Base-by-base conservation (phyloP, 2,888 invertebrate species). In the Hipparchia sbordonii region DNA sequence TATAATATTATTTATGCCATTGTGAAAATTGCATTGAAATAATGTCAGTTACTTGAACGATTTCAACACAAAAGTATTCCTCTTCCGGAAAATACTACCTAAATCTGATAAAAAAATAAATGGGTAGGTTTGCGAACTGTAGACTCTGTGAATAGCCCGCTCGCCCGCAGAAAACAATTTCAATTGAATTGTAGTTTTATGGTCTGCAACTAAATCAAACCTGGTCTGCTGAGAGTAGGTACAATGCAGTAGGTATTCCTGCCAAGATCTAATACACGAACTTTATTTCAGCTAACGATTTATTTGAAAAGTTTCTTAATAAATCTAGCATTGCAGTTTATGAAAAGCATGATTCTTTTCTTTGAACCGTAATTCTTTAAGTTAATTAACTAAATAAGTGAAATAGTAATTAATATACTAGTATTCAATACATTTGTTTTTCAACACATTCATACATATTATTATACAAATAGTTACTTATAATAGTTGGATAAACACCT, bases 161-260 rank as follows among this genome's bases (percentile, higher is more conserved):
- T 59, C 33, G 23, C 51, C 59, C 48, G 59, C 59, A 51, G 71
- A 59, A 51, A 33, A 59, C 60, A 71, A 60, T 59, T 59, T 60
- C 71, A 66, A 71, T 71, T 59, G 59, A 66, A 71, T 71, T 66
- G 59, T 23, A 52, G 66, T 66, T 59, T 71, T 63, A 63, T 71
- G 59, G 51, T 71, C 60, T 60, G 51, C 56, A 57, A 56, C 63
- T 54, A 63, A 70, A 70, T 57, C 63, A 63, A 70, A 62, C 33
- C 66, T 54, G 56, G 67, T 59, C 59, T 51, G 60, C 48, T 48
- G 59, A 59, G 59, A 51, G 48, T 23, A 23, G 23, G 23, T 59
- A 46, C 68, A 60, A 51, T 60, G n/a, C 68, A 68, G 59, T 65
- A 52, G 33, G 23, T 70, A 62, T 46, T 62, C 13, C 57, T 70